These are phyloP conservation scores for Yoshiicerus persimilis DNA, from an alignment of 1,140 invertebrate species.

Conservation along the genomic window DNA sequence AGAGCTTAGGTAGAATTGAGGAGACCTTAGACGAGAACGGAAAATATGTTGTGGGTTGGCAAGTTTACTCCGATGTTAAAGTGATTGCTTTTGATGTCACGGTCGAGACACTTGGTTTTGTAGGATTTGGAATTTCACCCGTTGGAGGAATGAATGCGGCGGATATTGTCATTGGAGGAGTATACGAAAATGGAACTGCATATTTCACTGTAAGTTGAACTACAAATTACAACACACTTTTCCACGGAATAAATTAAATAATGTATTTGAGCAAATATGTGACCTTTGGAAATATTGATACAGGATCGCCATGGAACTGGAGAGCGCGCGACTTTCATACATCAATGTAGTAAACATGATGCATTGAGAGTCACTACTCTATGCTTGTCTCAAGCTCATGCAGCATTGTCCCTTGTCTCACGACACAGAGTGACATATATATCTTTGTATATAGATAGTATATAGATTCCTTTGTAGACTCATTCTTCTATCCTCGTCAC, in stretches of 20 bases:
- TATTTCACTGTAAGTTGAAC: background rate
- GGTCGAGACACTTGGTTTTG: background rate
- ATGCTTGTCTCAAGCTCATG: background rate
- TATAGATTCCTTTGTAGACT: too few relatives aligned
- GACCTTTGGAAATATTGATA: background rate
- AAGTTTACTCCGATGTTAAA: background rate
- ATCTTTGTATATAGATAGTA: too few relatives aligned
- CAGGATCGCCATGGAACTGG: background rate
- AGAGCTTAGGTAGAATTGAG: background rate
- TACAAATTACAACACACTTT: too few relatives aligned
- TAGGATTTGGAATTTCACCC: background rate
- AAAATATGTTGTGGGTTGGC: background rate
- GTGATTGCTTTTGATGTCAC: background rate
- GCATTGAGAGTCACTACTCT: background rate
- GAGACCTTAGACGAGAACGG: background rate
- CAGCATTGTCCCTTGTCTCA: too few relatives aligned
- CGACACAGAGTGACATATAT: too few relatives aligned
- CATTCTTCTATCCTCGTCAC: too few relatives aligned
- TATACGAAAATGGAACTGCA: background rate
- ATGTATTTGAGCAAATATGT: background rate
- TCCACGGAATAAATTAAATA: too few relatives aligned
- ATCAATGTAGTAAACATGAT: background rate
- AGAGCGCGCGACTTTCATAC: background rate
- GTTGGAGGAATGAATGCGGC: too few relatives aligned
- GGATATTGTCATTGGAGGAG: conserved; percentile 9